phyloP scores from a whole-genome alignment of 35 echinoderm and acorn worm genomes.

The Heliocidaris tuberculata region DNA sequence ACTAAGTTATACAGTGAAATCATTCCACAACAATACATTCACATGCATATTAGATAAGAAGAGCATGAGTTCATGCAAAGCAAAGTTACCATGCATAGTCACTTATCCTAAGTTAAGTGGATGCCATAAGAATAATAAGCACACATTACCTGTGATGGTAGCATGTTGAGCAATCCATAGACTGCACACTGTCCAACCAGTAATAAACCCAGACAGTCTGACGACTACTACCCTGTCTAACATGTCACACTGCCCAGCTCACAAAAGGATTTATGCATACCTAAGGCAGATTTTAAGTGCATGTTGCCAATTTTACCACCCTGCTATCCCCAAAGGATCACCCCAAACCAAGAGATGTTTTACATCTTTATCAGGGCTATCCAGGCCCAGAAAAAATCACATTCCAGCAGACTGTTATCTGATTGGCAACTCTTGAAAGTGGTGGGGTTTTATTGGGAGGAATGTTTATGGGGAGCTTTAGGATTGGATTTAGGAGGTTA shows the following conservation, averaged over 20 bases:
- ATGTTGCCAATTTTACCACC: constrained; percentile 26
- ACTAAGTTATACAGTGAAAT: no score
- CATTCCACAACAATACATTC: background rate
- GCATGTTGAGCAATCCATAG: constrained; percentile 14
- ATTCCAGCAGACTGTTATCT: background rate
- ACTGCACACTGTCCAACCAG: background rate
- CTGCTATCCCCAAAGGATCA: background rate
- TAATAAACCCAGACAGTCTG: background rate
- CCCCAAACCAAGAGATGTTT: background rate
- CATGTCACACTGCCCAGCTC: background rate
- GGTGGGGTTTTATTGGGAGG: background rate
- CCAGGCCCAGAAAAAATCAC: constrained; percentile 8
- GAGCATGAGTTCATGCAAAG: background rate
- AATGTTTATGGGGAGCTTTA: background rate
- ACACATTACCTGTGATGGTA: constrained; percentile 35
- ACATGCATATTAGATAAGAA: background rate
- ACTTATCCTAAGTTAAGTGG: background rate
- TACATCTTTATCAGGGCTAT: background rate
- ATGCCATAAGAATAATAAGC: background rate
- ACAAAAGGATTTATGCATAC: constrained; percentile 46
- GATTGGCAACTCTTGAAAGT: background rate
- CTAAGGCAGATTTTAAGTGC: constrained; percentile 36
- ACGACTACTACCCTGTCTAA: background rate
- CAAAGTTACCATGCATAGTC: background rate
- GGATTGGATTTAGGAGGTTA: constrained; percentile 24